Evolutionary conservation across 2,113 vertebrate species (phyloP), one percentile per base, ranked within the genome.

Genomic region (Leucosticte australis): DNA sequence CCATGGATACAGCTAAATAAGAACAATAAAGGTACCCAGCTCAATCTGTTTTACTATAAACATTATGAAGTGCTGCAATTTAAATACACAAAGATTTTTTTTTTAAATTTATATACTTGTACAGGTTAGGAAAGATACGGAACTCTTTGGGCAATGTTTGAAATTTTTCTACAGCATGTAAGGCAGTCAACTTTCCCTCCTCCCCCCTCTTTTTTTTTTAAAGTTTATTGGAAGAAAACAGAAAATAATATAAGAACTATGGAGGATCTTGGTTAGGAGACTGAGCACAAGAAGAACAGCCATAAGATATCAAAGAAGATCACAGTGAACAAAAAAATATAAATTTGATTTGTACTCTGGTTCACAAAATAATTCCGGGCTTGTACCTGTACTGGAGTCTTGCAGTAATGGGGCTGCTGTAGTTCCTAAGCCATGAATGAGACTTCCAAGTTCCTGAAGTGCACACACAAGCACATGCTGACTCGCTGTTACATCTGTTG

Each of bases 361-460:
- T 55, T 59, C 26, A 47, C 27, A 75, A 81, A 83, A 44, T 18
- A 78, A 68, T 87, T 90, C 60, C 65, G 17, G 30, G 42, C 24
- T 39, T 53, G 41, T 96, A 99, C 99, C 99, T 98, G 97, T 92
- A 97, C 98, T 98, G 79, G 98, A 97, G 95, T 99, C 99, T n/a
- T 98, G 98, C 10, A 99, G 94, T 60, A 99, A 97, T 11, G 99
- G 98, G 31, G 97, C 97, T 15, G 98, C 98, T 21, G 98, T 98
- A 80, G 99, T 98, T 50, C 98, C 98, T 62, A 99, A 98, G 52
- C 97, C 97, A 64, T 98, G 93, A 24, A 99, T 74, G 73, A 99
- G 97, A 74, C 97, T 98, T 87, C 99, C 99, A n/a, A 99, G 98
- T 42, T 99, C 99, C 96, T 98, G 98, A 89, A 99, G 98, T 17